phyloP scores from a whole-genome alignment of 2,888 invertebrate genomes.

The Neria commutata region DNA sequence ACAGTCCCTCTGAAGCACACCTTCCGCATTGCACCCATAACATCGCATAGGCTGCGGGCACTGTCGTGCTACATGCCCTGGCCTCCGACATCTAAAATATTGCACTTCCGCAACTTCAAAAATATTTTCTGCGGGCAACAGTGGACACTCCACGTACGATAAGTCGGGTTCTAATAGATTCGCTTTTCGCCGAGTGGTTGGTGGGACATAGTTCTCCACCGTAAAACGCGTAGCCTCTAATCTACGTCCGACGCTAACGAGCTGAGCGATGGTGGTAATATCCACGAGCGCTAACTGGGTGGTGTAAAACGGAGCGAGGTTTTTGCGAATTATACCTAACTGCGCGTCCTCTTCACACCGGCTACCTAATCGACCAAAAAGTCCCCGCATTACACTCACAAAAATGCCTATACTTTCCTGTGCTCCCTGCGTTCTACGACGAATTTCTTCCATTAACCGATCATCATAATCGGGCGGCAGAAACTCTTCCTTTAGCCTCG shows the following conservation, averaged over 20 bases:
- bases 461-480: slow-evolving; percentile 17
- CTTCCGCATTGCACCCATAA: slow-evolving; percentile 5
- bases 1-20: slow-evolving; percentile 3
- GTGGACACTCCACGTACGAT: background rate
- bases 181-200: background rate
- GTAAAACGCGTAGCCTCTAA: background rate
- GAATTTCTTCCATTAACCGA: slow-evolving; percentile 12
- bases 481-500: slow-evolving; percentile 12
- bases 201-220: background rate
- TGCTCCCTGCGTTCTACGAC: slow-evolving; percentile 10
- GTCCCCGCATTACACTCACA: slow-evolving; percentile 2
- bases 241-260: background rate
- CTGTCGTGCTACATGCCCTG: slow-evolving; percentile 3
- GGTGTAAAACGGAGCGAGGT: background rate
- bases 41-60: slow-evolving; percentile 8
- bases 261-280: background rate
- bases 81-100: background rate
- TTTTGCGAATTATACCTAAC: background rate
- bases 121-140: background rate
- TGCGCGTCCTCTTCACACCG: background rate
- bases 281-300: slow-evolving; percentile 1
- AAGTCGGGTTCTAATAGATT: background rate
- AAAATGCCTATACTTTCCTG: slow-evolving; percentile 15
- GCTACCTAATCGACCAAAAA: background rate
- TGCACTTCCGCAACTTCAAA: background rate